Percentiles rank a stretch among this genome's conserved stretches.
These are phyloP conservation scores for Sylvietta virens DNA, from an alignment of 2,113 vertebrate genomes.

Conservation along the genomic window DNA sequence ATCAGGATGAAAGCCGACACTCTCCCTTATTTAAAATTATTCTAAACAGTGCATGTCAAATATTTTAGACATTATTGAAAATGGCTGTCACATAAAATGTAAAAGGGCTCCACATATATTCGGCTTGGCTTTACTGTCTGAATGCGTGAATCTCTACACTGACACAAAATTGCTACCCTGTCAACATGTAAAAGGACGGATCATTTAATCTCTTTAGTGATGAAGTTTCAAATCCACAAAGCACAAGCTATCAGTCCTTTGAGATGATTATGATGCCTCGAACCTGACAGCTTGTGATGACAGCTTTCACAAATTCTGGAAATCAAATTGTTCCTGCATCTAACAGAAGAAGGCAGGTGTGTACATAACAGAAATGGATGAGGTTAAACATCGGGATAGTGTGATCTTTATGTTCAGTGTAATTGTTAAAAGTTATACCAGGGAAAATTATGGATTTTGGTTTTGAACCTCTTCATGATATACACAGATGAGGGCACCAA, in stretches of 20 bases:
- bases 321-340: constrained; percentile 49
- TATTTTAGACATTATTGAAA: constrained; percentile 60
- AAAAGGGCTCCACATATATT: constrained; percentile 34
- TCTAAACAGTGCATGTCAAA: constrained; percentile 62
- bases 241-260: constrained; percentile 62
- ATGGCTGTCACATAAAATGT: constrained; percentile 49
- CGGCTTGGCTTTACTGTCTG: constrained; percentile 46
- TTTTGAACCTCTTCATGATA: constrained; percentile 59
- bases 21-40: constrained; percentile 51
- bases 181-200: constrained; percentile 65
- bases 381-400: constrained; percentile 38
- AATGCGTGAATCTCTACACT: constrained; percentile 46
- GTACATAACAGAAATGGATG: constrained; percentile 41
- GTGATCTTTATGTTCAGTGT: constrained; percentile 51
- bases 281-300: constrained; percentile 61
- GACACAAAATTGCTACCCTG: constrained; percentile 72
- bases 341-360: constrained; percentile 52
- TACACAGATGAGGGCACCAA: constrained; percentile 69
- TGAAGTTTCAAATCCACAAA: constrained; percentile 68
- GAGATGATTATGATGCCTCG: constrained; percentile 63
- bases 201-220: constrained; percentile 72
- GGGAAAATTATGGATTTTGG: constrained; percentile 31
- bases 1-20: constrained; percentile 10
- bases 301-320: constrained; percentile 57
- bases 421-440: constrained; percentile 59